Conservation (phyloP, 2,888 invertebrate species). For the Xestoiulus laeticollis region DNA sequence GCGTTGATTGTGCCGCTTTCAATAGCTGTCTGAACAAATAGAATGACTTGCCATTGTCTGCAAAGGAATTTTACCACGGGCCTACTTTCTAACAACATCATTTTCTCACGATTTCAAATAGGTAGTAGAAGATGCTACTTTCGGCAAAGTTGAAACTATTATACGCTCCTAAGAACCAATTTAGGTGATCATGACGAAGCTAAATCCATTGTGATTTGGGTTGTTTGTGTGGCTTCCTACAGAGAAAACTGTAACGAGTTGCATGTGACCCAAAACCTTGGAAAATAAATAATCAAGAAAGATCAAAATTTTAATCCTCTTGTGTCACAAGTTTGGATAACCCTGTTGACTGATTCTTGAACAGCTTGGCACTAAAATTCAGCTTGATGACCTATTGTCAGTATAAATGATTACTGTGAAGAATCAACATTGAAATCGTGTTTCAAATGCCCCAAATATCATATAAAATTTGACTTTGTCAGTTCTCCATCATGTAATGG, state of each 20-base stretch:
- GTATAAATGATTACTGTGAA: background rate
- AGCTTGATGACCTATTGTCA: background rate
- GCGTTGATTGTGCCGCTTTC: background rate
- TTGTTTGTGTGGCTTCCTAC: background rate
- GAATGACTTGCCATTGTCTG: background rate
- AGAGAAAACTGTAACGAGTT: background rate
- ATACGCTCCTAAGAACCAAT: background rate
- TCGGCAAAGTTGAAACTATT: background rate
- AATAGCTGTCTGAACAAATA: background rate
- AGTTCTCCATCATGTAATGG: background rate
- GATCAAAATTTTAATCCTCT: background rate
- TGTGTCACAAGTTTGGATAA: background rate
- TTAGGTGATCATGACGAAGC: background rate
- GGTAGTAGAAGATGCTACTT: background rate
- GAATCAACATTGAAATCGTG: background rate
- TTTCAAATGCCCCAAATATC: background rate
- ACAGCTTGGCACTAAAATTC: background rate
- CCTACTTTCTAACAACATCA: background rate
- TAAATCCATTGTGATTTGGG: background rate
- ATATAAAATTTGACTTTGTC: background rate
- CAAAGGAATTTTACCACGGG: background rate
- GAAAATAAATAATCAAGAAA: background rate
- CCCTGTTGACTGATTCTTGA: background rate
- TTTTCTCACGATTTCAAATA: constrained; percentile 1
- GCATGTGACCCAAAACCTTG: background rate